phyloP scores from a whole-genome alignment of 2,797 vertebrate species.

The Alca torda region DNA sequence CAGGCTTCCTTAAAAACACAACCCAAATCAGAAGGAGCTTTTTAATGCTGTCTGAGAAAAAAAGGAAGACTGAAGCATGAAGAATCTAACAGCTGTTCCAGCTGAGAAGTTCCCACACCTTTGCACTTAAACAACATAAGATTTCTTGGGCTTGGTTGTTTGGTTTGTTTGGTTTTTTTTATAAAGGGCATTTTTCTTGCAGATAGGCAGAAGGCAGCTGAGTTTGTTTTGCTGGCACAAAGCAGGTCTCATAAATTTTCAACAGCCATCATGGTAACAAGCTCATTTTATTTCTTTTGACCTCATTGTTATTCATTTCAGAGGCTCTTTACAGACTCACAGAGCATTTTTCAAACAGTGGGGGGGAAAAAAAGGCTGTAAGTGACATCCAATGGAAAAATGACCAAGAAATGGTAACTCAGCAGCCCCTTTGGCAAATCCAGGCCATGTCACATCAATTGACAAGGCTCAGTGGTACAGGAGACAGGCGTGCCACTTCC shows the following conservation, averaged over 20 bases:
- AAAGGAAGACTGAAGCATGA: neutral
- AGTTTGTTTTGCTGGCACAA: conserved; percentile 27
- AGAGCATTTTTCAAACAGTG: neutral
- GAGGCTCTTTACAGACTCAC: neutral
- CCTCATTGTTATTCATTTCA: conserved; percentile 9
- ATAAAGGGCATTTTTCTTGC: neutral
- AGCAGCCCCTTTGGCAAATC: neutral
- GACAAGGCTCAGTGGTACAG: neutral
- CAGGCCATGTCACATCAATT: neutral
- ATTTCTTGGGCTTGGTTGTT: neutral
- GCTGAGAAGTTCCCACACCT: neutral
- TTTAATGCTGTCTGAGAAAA: neutral
- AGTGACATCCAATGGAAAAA: neutral
- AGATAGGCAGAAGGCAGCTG: conserved; percentile 3
- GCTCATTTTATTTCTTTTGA: neutral
- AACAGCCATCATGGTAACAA: neutral
- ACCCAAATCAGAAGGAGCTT: neutral
- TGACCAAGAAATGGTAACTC: neutral
- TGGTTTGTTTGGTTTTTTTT: neutral
- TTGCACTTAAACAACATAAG: neutral
- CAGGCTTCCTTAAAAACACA: neutral
- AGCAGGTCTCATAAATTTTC: conserved; percentile 37
- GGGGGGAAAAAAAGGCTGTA: neutral
- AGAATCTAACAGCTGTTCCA: neutral
- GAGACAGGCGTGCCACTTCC: neutral